phyloP scores from a whole-genome alignment of 2,888 invertebrate species.

The Labia minor region DNA sequence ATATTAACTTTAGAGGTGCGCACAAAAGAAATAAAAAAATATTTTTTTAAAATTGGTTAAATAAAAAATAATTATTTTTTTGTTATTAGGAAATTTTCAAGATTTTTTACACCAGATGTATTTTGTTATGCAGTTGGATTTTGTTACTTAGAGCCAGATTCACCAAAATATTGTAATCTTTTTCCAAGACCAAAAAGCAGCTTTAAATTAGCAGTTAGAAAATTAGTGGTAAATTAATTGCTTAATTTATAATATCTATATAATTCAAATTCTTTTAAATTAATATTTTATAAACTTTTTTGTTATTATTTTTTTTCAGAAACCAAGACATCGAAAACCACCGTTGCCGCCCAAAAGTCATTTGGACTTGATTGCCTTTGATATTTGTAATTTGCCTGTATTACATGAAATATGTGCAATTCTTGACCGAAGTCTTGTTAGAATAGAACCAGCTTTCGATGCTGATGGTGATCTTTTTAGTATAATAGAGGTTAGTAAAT shows the following conservation, averaged over 20 bases:
- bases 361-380: constrained; percentile 19
- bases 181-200: constrained; percentile 30
- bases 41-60: too few relatives aligned
- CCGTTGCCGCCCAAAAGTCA: constrained; percentile 4
- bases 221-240: constrained; percentile 26
- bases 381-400: constrained; percentile 31
- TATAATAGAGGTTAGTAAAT: constrained; percentile 29
- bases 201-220: constrained; percentile 24
- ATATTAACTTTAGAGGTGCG: too few relatives aligned
- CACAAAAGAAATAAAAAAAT: too few relatives aligned
- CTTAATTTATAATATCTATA: background rate
- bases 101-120: constrained; percentile 31
- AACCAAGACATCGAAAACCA: background rate
- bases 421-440: constrained; percentile 29
- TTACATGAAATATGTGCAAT: constrained; percentile 31
- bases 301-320: constrained; percentile 17
- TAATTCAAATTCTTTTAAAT: background rate
- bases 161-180: constrained; percentile 30
- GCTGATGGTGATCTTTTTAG: constrained; percentile 32
- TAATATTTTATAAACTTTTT: background rate
- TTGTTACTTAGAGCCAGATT: constrained; percentile 30
- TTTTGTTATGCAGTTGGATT: constrained; percentile 31
- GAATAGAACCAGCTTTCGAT: constrained; percentile 31
- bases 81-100: constrained; percentile 28
- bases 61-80: constrained; percentile 13